Evolutionary conservation across 1,140 invertebrate genomes (phyloP), one percentile per base, ranked within the genome.

Genomic region (Drosophila lowei): DNA sequence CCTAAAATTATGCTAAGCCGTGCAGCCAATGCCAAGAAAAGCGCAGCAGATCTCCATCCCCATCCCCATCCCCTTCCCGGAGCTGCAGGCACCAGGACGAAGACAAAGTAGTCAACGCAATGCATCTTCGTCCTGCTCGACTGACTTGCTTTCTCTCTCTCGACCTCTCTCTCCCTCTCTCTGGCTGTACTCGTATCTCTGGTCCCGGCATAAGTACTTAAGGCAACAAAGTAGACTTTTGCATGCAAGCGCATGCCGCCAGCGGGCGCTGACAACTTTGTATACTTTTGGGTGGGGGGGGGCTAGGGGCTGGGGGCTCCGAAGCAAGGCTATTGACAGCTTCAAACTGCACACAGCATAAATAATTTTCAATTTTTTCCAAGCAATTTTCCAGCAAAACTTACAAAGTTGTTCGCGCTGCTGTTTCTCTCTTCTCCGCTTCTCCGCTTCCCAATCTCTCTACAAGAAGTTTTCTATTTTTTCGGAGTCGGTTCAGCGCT

Each of bases 311-410:
- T 25, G 15, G 23, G 44, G 21, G 30, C 13, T 28, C 13, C 53
- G 49, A 56, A 59, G 64, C 53, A 55, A 41, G 68, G 68, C 81
- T 81, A 85, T 85, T 86, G 80, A 85, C 80, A 81, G 83, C 77
- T 85, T 70, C 73, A 77, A 64, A 77, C 61, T 66, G 75, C 79
- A 79, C 67, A 83, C 76, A 80, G 83, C 80, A 85, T 85, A 86
- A 85, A 85, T 85, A 86, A 86, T 80, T 81, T 85, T 85, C 81
- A 86, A 86, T 85, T 81, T 86, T 75, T 85, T 85, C 81, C 80
- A 77, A 67, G 77, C 80, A 75, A 85, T 85, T 85, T 85, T 85
- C 73, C 81, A 85, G 66, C 55, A 54, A 66, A 79, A 74, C 77
- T 88, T 74, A 77, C 81, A 85, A 85, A 85, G 80, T 85, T 80